phyloP scores from a whole-genome alignment of 2,113 vertebrate genomes.

The Aepyceros melampus region DNA sequence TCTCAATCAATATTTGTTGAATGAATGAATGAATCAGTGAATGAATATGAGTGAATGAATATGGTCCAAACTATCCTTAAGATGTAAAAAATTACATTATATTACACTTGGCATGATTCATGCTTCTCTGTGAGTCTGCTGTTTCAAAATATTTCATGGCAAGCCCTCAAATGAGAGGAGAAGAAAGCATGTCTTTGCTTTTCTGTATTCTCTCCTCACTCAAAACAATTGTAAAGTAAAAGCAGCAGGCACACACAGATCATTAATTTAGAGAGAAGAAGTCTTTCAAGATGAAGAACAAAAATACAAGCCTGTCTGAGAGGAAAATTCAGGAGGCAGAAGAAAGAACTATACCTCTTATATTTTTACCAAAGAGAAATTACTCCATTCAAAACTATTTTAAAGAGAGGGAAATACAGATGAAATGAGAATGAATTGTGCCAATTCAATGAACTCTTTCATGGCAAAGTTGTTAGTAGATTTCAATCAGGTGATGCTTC shows the following conservation, averaged over 20 bases:
- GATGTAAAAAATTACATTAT: neutral
- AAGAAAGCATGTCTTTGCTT: neutral
- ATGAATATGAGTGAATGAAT: neutral
- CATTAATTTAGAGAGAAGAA: constrained; percentile 34
- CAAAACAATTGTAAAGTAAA: constrained; percentile 42
- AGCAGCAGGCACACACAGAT: constrained; percentile 4
- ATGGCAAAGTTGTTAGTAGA: neutral
- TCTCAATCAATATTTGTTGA: neutral
- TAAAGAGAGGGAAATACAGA: neutral
- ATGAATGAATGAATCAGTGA: neutral
- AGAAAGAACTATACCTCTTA: neutral
- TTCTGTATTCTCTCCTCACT: neutral
- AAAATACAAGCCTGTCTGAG: neutral
- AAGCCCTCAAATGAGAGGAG: constrained; percentile 17
- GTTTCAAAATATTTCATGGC: constrained; percentile 44
- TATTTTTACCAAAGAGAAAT: neutral
- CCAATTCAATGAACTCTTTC: neutral
- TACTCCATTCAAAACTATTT: neutral
- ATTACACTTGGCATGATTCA: neutral
- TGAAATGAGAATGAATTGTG: neutral
- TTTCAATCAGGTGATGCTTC: neutral
- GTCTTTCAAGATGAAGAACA: constrained; percentile 22
- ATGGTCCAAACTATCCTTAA: neutral
- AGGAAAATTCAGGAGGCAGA: neutral
- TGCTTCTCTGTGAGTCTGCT: neutral